Evolutionary conservation across 1,140 invertebrate species (phyloP), one percentile per base, ranked within the genome.

Genomic region (Zaprionus nigranus): DNA sequence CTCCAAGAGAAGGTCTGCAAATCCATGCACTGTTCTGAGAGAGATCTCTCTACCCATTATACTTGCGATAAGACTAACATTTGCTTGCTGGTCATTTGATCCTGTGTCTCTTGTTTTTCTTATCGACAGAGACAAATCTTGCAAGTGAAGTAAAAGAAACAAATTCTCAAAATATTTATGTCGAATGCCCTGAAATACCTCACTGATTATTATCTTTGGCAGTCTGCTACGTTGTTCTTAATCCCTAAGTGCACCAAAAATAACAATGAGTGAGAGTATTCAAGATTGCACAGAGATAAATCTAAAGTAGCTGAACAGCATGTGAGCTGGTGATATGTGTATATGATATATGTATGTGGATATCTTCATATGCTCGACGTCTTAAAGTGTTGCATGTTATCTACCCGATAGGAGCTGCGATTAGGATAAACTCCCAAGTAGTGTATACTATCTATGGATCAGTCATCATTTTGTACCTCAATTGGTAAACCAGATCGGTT

Each of bases 401-500:
- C 38, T 20, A 15, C 40, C 9, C 38, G 60, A 64, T 75, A 75
- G 60, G 20, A 64, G 20, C 60, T 59, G 59, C 26, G 59, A 70
- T 70, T 75, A 59, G 67, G n/a, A 12, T 53, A 4, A 40, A 58
- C 40, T 49, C 26, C 49, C 28, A 43, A 70, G 28, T 56, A 69
- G 11, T 22, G 36, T 62, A 71, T 70, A 69, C 49, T 51, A 53
- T 60, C 64, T 66, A 46, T 17, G n/a, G 24, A 64, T 64, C 63
- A 56, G 63, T 30, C 17, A 20, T 58, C 70, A 67, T 58, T 59
- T 68, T 53, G 62, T 65, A 46, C 54, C 79, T 66, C 60, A 85
- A 75, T 88, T 80, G 77, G 79, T 80, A 72, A 82, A 82, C 69
- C 83, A 78, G 83, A 86, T 76, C 24, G 22, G 1, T 56, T 51